Base-by-base conservation (phyloP, 2,797 vertebrate species). In the Eulemur mongoz region DNA sequence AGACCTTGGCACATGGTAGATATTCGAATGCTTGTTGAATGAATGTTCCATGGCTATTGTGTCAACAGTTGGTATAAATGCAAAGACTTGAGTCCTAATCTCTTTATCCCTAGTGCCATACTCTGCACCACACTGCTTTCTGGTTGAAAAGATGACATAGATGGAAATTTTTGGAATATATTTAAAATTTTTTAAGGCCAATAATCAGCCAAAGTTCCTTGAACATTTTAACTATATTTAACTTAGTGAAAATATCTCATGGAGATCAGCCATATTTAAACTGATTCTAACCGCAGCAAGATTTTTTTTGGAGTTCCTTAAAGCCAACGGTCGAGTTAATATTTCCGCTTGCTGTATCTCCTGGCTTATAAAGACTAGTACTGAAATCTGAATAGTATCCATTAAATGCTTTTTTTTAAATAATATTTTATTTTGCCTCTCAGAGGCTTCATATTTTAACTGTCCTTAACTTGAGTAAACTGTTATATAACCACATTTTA, bases 401-500 rank as follows among this genome's bases (percentile, higher is more conserved):
- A 78, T 91, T 57, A 92, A 89, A 72, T 81, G 32, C 45, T n/a
- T 65, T 65, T 23, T 23, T 23, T 10, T 0, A 18, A 52, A 52
- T 52, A 93, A 9, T 63, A 40, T 93, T 94, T 79, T 59, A 67
- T 93, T 81, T 76, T 78, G 52, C 91, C 38, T 86, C 61, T 45
- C 14, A 4, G 27, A 27, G 15, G 40, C 35, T 94, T 90, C 45
- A 30, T 80, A 50, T 89, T 88, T 80, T 88, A 63, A 59, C 40
- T 67, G 25, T 83, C 38, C 22, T 80, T 90, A 69, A 79, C 32
- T 67, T 93, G 59, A 79, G 45, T 59, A 85, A 93, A 54, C 61
- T 82, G 88, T 69, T 97, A 57, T 0, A 6, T 82, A 72, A 67
- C 52, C 59, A 69, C 84, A 94, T 78, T 63, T 65, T 40, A 63